Base-by-base conservation (phyloP, 2,888 invertebrate species). In the Chrysolina haemoptera region DNA sequence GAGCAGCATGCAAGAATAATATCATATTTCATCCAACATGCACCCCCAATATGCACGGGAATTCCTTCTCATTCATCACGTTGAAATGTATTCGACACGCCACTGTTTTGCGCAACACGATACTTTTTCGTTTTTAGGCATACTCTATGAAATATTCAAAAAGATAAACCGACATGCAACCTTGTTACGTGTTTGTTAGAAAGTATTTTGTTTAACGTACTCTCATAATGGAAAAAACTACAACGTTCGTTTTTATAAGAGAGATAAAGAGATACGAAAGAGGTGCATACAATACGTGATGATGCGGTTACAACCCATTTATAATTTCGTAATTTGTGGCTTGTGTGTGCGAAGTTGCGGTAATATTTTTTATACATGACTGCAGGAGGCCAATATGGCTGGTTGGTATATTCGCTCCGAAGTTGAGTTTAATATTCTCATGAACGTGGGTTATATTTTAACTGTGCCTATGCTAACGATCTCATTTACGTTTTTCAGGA, bases 121-220 rank as follows among this genome's bases (percentile, higher is more conserved):
- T 71, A 68, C 68, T 71, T 71, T 68, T 43, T 63, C 27, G 66
- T 71, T 71, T 66, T 71, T 35, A 18, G 40, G 62, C 18, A 62
- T 75, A 68, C 68, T 75, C 46, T 73, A 59, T 64, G 16, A 73
- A 76, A 68, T 68, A 76, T 73, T 76, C 67, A 73, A 41, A 73
- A 66, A 70, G 64, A 73, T 72, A 73, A 68, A 70, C 62, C 20
- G 59, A 66, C 75, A 76, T 69, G 76, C 78, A 68, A 76, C 59
- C 77, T 70, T 73, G 74, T 76, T 68, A 62, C 62, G 40, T 69
- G 59, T 46, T 69, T 62, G 69, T 69, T 69, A 62, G 62, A 43
- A 22, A 62, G 69, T 46, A 48, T 40, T 66, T 66, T 66, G 48
- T 65, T 65, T 48, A 22, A 65, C 65, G 59, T 59, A 59, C 59